phyloP scores from a whole-genome alignment of 1,140 invertebrate species.

The Drosophila mayri region DNA sequence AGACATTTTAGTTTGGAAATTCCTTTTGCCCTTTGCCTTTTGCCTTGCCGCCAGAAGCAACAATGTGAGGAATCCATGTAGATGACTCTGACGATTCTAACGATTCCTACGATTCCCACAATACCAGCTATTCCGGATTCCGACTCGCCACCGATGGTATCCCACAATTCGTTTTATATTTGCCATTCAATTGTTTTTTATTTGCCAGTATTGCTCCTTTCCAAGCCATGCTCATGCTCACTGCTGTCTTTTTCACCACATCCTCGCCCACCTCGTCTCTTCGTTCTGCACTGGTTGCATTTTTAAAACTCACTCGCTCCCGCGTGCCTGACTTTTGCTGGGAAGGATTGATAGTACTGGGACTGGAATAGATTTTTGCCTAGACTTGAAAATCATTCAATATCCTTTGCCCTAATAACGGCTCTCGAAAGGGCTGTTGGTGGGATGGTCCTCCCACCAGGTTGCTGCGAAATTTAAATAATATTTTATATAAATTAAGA shows the following conservation, averaged over 20 bases:
- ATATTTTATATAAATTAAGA: background rate
- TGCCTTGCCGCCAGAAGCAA: conserved; percentile 22
- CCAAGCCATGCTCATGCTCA: background rate
- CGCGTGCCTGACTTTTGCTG: conserved; percentile 4
- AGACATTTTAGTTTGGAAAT: conserved; percentile 33
- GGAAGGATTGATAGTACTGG: background rate
- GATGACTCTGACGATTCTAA: conserved; percentile 20
- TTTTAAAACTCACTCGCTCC: conserved; percentile 46
- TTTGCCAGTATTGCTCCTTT: conserved; percentile 45
- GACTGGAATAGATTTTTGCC: too few relatives aligned
- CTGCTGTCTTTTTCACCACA: conserved; percentile 6
- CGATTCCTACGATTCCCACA: background rate
- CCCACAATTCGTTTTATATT: conserved; percentile 57
- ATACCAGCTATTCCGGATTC: conserved; percentile 3
- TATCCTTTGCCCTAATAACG: background rate
- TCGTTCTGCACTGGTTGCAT: conserved; percentile 55
- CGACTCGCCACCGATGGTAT: conserved; percentile 28
- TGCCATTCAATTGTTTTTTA: conserved; percentile 63
- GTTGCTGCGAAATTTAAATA: too few relatives aligned
- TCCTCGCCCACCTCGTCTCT: conserved; percentile 8
- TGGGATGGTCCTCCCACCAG: too few relatives aligned
- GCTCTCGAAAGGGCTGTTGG: background rate
- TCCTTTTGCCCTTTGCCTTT: conserved; percentile 2
- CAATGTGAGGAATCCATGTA: conserved; percentile 22
- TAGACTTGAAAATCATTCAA: background rate